These are phyloP conservation scores for Rhynchopsitta pachyrhyncha DNA, from an alignment of 2,113 vertebrate genomes.

Conservation along the genomic window DNA sequence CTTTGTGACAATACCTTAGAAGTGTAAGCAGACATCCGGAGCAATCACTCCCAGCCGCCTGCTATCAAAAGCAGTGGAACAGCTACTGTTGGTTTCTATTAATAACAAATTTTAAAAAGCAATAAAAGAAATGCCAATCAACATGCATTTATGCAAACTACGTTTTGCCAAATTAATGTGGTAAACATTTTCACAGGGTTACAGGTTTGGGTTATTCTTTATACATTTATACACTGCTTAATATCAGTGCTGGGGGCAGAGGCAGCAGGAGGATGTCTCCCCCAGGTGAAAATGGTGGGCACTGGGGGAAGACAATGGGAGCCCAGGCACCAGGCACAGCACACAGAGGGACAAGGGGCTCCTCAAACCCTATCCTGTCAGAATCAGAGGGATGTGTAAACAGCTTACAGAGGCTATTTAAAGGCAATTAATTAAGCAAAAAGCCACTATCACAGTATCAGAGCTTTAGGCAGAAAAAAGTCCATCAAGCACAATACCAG, in stretches of 20 bases:
- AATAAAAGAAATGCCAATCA: not conserved
- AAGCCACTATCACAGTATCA: not conserved
- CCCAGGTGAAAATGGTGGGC: rapidly evolving
- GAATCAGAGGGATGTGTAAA: not conserved
- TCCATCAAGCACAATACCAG: not conserved
- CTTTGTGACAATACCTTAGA: not conserved
- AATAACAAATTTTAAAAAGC: not conserved
- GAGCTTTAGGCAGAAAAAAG: not conserved
- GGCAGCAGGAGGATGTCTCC: rapidly evolving
- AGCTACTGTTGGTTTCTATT: not conserved
- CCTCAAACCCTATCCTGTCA: not conserved
- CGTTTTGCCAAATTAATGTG: not conserved
- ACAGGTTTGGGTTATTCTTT: not conserved
- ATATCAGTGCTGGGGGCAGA: not conserved
- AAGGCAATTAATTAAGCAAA: not conserved
- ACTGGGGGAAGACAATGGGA: not conserved
- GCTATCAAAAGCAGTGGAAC: not conserved
- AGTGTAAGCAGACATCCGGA: not conserved
- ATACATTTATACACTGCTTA: not conserved
- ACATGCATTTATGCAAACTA: not conserved
- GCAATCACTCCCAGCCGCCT: not conserved
- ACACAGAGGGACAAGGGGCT: not conserved
- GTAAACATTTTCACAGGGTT: not conserved
- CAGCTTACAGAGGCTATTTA: not conserved
- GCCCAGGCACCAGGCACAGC: rapidly evolving